Percentiles rank a stretch among this genome's conserved stretches.
Evolutionary conservation across 2,113 vertebrate genomes (phyloP).

Genomic region (Protobothrops mucrosquamatus): DNA sequence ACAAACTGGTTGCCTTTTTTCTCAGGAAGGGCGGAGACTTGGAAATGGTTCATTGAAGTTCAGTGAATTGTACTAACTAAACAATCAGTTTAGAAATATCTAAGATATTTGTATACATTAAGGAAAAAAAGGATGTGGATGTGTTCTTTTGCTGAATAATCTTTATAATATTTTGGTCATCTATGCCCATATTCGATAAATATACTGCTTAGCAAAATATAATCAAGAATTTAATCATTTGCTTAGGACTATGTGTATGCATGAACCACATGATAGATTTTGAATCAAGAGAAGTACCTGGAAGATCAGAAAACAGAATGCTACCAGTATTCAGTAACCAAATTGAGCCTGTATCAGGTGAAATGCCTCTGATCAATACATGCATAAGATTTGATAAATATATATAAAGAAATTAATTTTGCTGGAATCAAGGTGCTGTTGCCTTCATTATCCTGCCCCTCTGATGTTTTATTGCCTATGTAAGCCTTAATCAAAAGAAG

Average conservation of each 20-base stretch:
- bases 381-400: background rate
- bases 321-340: background rate
- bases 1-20: background rate
- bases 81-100: rapidly evolving
- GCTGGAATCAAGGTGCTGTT: background rate
- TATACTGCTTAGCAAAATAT: rapidly evolving
- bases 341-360: background rate
- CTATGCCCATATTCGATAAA: background rate
- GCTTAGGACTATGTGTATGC: background rate
- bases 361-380: background rate
- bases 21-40: too few species aligned
- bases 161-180: background rate
- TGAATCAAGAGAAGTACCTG: background rate
- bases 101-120: background rate
- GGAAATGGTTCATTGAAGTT: background rate
- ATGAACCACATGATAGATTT: background rate
- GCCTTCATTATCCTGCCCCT: background rate
- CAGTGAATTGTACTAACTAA: background rate
- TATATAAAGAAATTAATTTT: background rate
- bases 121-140: background rate
- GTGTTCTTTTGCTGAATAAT: background rate
- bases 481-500: too few species aligned
- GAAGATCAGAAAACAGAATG: background rate
- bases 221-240: rapidly evolving
- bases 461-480: too few species aligned